These are phyloP conservation scores for Chionis minor DNA, from an alignment of 2,113 vertebrate genomes.

Conservation along the genomic window DNA sequence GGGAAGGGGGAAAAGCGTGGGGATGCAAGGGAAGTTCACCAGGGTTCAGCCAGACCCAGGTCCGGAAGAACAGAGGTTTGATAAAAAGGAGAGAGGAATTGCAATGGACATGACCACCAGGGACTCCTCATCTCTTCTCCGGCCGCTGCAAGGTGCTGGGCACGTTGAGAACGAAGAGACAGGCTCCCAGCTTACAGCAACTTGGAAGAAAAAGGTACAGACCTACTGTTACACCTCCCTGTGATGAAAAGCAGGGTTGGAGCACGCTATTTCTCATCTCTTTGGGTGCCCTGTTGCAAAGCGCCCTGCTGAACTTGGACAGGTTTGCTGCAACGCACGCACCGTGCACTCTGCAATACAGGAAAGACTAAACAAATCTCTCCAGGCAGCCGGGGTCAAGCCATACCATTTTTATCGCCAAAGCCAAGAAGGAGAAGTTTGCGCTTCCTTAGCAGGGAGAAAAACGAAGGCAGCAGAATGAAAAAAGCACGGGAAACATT, in stretches of 20 bases:
- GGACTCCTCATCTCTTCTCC: neutral
- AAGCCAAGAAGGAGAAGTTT: constrained; percentile 15
- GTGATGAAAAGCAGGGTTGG: neutral
- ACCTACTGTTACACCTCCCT: neutral
- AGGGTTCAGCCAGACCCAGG: neutral
- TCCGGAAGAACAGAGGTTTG: neutral
- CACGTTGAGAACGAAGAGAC: neutral
- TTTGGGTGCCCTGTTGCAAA: rapidly evolving
- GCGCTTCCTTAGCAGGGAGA: constrained; percentile 10
- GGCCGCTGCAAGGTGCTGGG: neutral
- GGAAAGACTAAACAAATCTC: constrained; percentile 39
- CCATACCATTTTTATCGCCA: neutral
- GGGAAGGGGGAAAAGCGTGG: neutral
- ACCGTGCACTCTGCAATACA: neutral
- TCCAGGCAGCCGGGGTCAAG: constrained; percentile 10
- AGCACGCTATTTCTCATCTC: neutral
- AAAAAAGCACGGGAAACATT: neutral
- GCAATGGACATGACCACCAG: neutral
- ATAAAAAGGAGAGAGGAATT: constrained; percentile 17
- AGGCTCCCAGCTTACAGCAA: neutral
- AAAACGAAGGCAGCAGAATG: neutral
- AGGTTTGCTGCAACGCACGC: neutral
- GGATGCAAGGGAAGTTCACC: constrained; percentile 41
- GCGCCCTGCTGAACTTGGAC: neutral
- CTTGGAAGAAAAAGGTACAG: neutral